A percentile compares a stretch with the other conserved stretches of the same genome.
Conservation (phyloP, 1,140 invertebrate species). For the Drosophila carrolli region DNA sequence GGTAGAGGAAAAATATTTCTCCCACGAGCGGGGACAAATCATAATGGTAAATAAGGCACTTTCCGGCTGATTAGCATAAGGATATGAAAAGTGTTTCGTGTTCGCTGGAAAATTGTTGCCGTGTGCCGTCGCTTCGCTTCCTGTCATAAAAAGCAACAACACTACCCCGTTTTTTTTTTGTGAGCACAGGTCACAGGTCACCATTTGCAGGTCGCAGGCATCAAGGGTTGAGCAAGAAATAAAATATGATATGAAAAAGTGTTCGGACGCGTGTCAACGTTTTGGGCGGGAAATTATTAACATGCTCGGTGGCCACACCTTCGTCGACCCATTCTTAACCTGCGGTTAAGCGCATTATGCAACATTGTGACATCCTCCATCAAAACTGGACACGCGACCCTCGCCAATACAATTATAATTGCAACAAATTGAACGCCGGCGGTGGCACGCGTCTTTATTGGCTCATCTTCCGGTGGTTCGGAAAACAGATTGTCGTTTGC, state of each 20-base stretch:
- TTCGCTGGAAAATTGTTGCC: conserved; percentile 51
- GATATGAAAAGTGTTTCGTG: conserved; percentile 62
- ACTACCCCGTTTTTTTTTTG: conserved; percentile 3
- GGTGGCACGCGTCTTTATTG: conserved; percentile 62
- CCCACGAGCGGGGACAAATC: conserved; percentile 35
- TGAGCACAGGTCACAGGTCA: conserved; percentile 28
- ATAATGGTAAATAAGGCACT: conserved; percentile 42
- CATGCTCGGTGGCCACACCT: conserved; percentile 41
- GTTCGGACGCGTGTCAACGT: conserved; percentile 58
- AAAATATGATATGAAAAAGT: conserved; percentile 22
- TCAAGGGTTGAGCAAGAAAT: conserved; percentile 54
- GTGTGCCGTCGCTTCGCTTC: conserved; percentile 55
- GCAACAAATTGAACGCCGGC: conserved; percentile 76
- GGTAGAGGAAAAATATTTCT: conserved; percentile 23
- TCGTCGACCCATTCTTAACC: conserved; percentile 5
- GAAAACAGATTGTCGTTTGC: conserved; percentile 24
- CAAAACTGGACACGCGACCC: conserved; percentile 55
- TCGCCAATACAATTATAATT: conserved; percentile 75
- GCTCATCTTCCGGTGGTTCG: conserved; percentile 66
- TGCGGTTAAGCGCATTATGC: conserved; percentile 75
- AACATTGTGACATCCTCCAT: conserved; percentile 60
- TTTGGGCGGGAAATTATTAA: conserved; percentile 62
- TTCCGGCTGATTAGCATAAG: conserved; percentile 66
- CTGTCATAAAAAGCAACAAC: conserved; percentile 69
- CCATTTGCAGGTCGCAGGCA: conserved; percentile 32